A percentile compares a stretch with the other conserved stretches of the same genome.
Conservation (phyloP, 1,140 invertebrate genomes). For the Lysiphlebus fabarum region DNA sequence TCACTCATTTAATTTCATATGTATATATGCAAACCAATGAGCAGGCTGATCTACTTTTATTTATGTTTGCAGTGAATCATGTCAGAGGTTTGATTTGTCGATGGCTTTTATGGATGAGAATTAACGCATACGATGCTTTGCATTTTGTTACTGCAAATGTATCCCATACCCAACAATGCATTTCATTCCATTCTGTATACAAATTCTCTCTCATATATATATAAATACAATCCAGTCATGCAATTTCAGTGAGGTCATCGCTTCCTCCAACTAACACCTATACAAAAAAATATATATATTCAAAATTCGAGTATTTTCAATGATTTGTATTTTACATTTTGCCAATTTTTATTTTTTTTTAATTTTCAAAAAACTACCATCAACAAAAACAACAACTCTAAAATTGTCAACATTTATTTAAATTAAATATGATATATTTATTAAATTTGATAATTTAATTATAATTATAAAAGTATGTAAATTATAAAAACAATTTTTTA, state of each 20-base stretch:
- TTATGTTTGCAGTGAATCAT: conserved; percentile 55
- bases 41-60: conserved; percentile 53
- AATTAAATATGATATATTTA: too few species aligned
- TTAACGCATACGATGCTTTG: conserved; percentile 50
- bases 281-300: conserved; percentile 31
- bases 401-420: conserved; percentile 9
- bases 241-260: conserved; percentile 24
- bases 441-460: too few species aligned
- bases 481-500: too few species aligned
- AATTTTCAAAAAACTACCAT: too few species aligned
- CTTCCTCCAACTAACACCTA: neutral
- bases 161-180: conserved; percentile 23
- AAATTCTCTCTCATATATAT: too few species aligned
- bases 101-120: conserved; percentile 56
- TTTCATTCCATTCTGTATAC: conserved; percentile 15
- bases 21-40: conserved; percentile 25
- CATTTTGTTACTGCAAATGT: conserved; percentile 55
- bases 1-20: conserved; percentile 49
- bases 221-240: conserved; percentile 25
- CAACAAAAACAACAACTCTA: too few species aligned
- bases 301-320: conserved; percentile 35
- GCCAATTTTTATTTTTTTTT: conserved; percentile 39
- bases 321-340: conserved; percentile 48
- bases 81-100: conserved; percentile 55
- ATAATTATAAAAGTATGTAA: too few species aligned